Base-by-base conservation (phyloP, 2,888 invertebrate species). In the Ramazzottius varieornatus region DNA sequence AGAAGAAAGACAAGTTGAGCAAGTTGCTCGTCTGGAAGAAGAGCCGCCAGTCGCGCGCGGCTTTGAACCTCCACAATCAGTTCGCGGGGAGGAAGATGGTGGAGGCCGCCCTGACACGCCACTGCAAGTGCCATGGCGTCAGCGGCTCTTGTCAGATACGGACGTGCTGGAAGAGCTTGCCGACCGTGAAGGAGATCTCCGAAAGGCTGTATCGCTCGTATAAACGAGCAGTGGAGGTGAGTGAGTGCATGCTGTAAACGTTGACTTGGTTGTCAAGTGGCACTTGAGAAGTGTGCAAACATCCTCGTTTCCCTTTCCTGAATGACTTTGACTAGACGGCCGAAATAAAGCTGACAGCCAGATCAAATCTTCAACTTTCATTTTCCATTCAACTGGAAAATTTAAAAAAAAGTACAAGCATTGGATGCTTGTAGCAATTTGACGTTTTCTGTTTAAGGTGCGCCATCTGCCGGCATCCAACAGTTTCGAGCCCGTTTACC, bases 121-220 rank as follows among this genome's bases (percentile, higher is more conserved):
- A 86, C 73, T 87, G 87, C 79, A 86, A 86, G 73, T 87, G 87
- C 71, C 86, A 87, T 77, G 87, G 87, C 46, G 86, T 87, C 66
- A 86, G 86, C 20, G 86, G 86, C 0, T 86, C 86, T 65, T 86
- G 86, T 75, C 85, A 84, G 70, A 83, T 86, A 70, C 83, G 84
- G 73, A 86, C 86, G 46, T 87, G 86, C 73, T 87, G 86, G 86
- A 81, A 83, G 70, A 82, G 85, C 1, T 76, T 86, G 70, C 83
- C 85, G 1, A 72, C 73, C 54, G 78, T 82, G 67, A 74, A 76
- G 1, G 76, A 78, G 64, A 77, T 82, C 29, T 83, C 68, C 13
- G 33, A n/a, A 46, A 64, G 67, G 33, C 46, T 67, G 1, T 24
- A 33, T 32, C 46, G 46, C 4, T 63, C 63, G 33, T 68, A 68